Conservation (phyloP, 2,888 invertebrate species). For the Stenotaenia linearis region DNA sequence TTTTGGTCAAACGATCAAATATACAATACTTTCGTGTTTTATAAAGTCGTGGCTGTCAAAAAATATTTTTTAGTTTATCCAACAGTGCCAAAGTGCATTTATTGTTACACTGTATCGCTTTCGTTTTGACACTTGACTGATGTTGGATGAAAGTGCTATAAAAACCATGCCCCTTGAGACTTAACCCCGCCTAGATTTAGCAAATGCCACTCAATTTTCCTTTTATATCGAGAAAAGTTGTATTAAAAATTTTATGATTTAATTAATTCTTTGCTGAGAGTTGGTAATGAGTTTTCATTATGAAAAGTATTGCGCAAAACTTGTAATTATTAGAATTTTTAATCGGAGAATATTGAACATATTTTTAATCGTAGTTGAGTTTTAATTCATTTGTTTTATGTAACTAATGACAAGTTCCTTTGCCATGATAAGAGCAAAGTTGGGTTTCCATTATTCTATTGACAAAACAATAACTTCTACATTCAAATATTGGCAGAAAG, state of each 20-base stretch:
- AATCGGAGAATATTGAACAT: too few relatives aligned
- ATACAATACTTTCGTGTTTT: background rate
- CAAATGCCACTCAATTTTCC: background rate
- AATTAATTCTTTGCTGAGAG: background rate
- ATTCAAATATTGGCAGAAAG: background rate
- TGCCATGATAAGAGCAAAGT: background rate
- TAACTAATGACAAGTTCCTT: background rate
- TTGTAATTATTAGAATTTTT: too few relatives aligned
- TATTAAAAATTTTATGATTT: background rate
- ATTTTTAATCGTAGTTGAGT: too few relatives aligned
- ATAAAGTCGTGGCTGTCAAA: background rate
- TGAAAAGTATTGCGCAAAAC: too few relatives aligned
- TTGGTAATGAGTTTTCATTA: background rate
- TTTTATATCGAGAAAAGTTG: background rate
- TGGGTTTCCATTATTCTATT: background rate
- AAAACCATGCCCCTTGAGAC: background rate
- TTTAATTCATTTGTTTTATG: background rate
- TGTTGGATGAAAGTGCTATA: background rate
- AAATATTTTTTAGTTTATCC: background rate
- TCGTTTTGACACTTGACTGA: conserved; percentile 16
- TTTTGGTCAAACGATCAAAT: background rate
- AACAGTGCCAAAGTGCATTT: background rate
- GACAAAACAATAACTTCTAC: conserved; percentile 1
- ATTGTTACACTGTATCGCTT: background rate
- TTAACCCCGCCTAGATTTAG: background rate